phyloP scores from a whole-genome alignment of 2,113 vertebrate species.

The Pteropus alecto region DNA sequence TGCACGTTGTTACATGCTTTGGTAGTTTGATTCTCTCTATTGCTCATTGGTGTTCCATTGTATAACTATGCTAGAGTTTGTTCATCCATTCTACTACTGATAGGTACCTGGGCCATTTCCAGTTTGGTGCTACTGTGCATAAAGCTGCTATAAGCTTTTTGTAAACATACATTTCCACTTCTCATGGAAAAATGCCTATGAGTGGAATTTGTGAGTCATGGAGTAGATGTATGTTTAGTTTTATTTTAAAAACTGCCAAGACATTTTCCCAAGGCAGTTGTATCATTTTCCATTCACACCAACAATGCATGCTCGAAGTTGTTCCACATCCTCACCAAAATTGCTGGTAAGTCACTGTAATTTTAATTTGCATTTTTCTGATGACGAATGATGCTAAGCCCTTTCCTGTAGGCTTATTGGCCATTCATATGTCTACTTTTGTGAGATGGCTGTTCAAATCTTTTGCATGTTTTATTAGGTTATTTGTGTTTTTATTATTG shows the following conservation, averaged over 20 bases:
- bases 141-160: background rate
- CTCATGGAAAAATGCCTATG: background rate
- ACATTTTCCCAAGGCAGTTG: background rate
- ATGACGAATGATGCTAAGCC: background rate
- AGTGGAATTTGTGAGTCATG: background rate
- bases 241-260: background rate
- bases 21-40: background rate
- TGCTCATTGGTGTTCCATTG: background rate
- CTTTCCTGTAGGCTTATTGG: background rate
- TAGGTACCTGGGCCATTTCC: background rate
- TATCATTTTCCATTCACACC: background rate
- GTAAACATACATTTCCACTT: background rate
- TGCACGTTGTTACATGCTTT: background rate
- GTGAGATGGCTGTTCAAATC: background rate
- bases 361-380: background rate
- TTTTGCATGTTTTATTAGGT: background rate
- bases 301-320: background rate
- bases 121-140: background rate
- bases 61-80: background rate
- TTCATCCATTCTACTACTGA: background rate
- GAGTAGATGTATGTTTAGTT: background rate
- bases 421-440: background rate
- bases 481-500: background rate
- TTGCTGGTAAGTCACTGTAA: background rate
- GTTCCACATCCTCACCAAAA: background rate